A percentile compares a stretch with the other conserved stretches of the same genome.
phyloP scores from a whole-genome alignment of 2,113 vertebrate genomes.

The Piprites chloris region DNA sequence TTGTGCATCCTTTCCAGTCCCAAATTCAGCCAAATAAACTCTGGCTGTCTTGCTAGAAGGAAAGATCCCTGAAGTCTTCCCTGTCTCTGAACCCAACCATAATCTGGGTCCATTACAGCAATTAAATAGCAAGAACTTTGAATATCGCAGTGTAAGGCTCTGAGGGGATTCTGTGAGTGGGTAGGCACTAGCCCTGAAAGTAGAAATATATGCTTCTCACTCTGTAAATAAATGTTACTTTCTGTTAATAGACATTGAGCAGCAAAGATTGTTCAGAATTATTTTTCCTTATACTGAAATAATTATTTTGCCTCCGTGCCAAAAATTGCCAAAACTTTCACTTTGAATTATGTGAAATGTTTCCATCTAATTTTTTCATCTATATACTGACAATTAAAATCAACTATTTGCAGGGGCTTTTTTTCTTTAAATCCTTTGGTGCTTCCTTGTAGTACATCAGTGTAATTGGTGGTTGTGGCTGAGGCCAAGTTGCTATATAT shows the following conservation, averaged over 20 bases:
- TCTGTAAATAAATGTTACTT: not conserved
- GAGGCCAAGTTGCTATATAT: not conserved
- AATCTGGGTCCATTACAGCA: not conserved
- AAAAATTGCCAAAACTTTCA: not conserved
- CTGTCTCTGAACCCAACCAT: not conserved
- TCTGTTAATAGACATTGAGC: not conserved
- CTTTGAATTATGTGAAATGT: not conserved
- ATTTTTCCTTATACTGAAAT: not conserved
- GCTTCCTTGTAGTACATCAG: not conserved
- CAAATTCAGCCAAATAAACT: not conserved
- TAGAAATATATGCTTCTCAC: not conserved
- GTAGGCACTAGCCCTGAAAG: not conserved
- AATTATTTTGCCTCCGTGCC: not conserved
- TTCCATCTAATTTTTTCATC: not conserved
- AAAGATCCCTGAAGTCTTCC: not conserved
- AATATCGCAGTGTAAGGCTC: not conserved
- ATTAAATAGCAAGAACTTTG: not conserved
- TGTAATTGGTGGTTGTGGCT: not conserved
- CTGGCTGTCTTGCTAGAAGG: not conserved
- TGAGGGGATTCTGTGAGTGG: not conserved
- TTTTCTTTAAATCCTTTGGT: not conserved
- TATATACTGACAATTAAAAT: not conserved
- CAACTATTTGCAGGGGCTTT: not conserved
- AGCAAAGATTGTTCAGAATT: not conserved
- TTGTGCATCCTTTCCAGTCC: not conserved